Conservation (phyloP, 2,113 vertebrate species). For the Rhea americana region DNA sequence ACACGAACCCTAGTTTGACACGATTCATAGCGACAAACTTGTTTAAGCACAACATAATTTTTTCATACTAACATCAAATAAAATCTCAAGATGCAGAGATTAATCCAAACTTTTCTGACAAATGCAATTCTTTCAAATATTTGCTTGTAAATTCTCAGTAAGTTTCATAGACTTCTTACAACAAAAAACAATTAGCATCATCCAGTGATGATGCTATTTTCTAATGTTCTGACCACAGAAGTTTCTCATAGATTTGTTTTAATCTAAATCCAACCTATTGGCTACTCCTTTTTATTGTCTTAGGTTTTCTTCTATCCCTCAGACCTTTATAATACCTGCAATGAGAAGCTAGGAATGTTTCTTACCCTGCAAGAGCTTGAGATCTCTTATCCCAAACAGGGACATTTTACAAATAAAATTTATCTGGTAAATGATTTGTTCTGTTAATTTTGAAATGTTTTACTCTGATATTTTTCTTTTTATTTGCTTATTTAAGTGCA, state of each 20-base stretch:
- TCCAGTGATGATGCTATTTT: not conserved
- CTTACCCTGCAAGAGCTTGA: not conserved
- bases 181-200: not conserved
- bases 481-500: not conserved
- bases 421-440: not conserved
- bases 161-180: not conserved
- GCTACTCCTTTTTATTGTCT: not conserved
- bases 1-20: conserved; percentile 21
- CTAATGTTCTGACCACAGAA: not conserved
- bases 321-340: not conserved
- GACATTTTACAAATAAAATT: not conserved
- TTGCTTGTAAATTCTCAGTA: not conserved
- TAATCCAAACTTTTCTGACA: not conserved
- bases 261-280: not conserved
- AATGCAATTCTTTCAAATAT: not conserved
- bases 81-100: not conserved
- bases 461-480: not conserved
- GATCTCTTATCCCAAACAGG: not conserved
- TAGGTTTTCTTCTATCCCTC: not conserved
- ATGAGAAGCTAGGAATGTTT: not conserved
- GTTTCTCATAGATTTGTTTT: not conserved
- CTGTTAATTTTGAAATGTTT: not conserved
- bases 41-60: conserved; percentile 14
- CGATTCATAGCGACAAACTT: conserved; percentile 18
- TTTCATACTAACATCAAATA: not conserved